A percentile compares a stretch with the other conserved stretches of the same genome.
These are phyloP conservation scores for Drosophila tani DNA, from an alignment of 1,140 invertebrate species.

Conservation along the genomic window DNA sequence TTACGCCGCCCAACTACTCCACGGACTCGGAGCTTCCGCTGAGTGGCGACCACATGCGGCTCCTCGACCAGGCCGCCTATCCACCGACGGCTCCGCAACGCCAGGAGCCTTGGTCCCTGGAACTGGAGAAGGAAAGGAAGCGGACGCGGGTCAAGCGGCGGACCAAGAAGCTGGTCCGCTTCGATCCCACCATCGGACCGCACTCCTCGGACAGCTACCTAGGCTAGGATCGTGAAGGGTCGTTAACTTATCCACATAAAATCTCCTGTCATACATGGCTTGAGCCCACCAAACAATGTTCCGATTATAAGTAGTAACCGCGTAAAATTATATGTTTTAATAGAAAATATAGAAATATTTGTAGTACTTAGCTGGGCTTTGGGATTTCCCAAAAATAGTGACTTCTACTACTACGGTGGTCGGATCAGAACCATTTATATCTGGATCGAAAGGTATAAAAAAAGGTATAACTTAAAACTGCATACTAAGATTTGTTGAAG, in stretches of 20 bases:
- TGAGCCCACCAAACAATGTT: constrained; percentile 10
- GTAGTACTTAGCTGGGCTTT: no score
- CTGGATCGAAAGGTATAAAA: no score
- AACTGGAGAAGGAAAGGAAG: constrained; percentile 5
- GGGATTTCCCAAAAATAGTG: no score
- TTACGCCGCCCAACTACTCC: background rate
- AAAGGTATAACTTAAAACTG: no score
- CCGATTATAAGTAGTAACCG: background rate
- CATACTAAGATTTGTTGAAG: no score
- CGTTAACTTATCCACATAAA: background rate
- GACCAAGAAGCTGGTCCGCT: constrained; percentile 7
- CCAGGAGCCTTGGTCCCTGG: constrained; percentile 18
- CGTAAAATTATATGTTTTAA: constrained; percentile 39
- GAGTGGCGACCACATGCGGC: constrained; percentile 28
- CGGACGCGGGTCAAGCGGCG: background rate
- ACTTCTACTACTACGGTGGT: no score
- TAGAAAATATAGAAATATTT: background rate
- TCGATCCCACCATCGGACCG: constrained; percentile 11
- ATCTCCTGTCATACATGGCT: background rate
- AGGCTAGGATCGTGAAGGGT: background rate
- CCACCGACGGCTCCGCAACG: constrained; percentile 33
- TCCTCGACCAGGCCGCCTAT: constrained; percentile 41
- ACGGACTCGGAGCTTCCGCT: constrained; percentile 14
- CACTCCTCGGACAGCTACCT: constrained; percentile 12
- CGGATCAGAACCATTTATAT: no score